Evolutionary conservation across 1,140 invertebrate species (phyloP).

Genomic region (Paralvinella palmiformis): DNA sequence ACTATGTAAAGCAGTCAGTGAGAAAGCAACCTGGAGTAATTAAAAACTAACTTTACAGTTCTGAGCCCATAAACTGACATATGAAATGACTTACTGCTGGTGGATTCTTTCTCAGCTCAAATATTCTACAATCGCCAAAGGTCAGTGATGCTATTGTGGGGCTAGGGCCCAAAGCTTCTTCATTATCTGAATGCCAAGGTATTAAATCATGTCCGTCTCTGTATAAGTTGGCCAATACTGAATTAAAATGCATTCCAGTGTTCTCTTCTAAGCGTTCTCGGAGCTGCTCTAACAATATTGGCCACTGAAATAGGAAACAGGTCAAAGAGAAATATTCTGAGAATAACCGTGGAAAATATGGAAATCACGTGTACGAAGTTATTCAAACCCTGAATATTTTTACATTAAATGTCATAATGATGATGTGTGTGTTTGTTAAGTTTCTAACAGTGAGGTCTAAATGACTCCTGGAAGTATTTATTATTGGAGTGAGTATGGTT

Average conservation of each 20-base stretch:
- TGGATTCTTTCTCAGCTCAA: conserved; percentile 49
- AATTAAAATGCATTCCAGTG: conserved; percentile 52
- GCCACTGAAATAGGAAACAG: conserved; percentile 11
- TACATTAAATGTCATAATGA: background rate
- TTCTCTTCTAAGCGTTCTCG: conserved; percentile 38
- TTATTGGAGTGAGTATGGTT: background rate
- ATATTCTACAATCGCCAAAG: conserved; percentile 50
- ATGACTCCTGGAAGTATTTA: background rate
- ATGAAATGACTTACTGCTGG: conserved; percentile 18
- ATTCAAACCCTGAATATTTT: background rate
- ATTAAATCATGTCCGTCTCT: conserved; percentile 53
- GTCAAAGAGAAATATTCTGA: background rate
- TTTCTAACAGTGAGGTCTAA: background rate
- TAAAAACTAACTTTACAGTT: background rate
- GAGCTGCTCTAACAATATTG: conserved; percentile 28
- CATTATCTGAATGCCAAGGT: conserved; percentile 53
- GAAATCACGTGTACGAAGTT: background rate
- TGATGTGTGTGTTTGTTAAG: background rate
- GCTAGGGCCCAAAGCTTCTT: conserved; percentile 46
- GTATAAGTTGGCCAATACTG: conserved; percentile 53
- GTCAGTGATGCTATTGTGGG: conserved; percentile 54
- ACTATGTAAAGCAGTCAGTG: too few relatives aligned
- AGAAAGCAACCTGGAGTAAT: too few relatives aligned
- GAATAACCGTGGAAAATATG: background rate
- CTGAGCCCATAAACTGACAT: background rate